A percentile compares a stretch with the other conserved stretches of the same genome.
Conservation (phyloP, 2,888 invertebrate species). For the Lordiphosa fenestrarum region DNA sequence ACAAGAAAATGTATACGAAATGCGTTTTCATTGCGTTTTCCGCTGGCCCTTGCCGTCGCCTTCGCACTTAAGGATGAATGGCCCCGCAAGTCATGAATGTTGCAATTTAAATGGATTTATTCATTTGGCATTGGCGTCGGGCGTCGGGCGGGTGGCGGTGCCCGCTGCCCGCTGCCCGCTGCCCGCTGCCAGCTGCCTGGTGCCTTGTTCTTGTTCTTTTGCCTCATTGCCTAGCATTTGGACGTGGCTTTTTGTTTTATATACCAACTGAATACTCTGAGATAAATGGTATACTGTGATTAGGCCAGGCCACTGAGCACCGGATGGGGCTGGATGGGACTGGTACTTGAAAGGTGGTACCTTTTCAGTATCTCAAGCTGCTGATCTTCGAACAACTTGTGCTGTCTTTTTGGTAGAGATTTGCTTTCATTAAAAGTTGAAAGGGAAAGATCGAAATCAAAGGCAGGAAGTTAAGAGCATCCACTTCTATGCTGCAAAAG, state of each 20-base stretch:
- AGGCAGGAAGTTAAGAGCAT: too few relatives aligned
- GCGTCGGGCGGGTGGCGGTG: conserved; percentile 14
- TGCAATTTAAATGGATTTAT: conserved; percentile 77
- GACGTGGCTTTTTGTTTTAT: conserved; percentile 1
- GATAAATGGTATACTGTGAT: too few relatives aligned
- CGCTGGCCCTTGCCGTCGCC: conserved; percentile 25
- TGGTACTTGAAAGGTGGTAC: too few relatives aligned
- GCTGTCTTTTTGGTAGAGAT: too few relatives aligned
- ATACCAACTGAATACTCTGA: too few relatives aligned
- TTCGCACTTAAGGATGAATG: conserved; percentile 57
- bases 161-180: neutral
- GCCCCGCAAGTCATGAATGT: conserved; percentile 74
- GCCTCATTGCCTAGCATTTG: conserved; percentile 14
- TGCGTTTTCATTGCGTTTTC: conserved; percentile 46
- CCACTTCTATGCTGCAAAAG: too few relatives aligned
- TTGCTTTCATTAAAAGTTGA: too few relatives aligned
- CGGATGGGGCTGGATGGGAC: too few relatives aligned
- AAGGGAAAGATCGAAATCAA: too few relatives aligned
- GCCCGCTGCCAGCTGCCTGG: neutral
- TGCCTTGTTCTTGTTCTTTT: conserved; percentile 2
- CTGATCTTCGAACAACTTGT: too few relatives aligned
- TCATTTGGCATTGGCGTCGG: conserved; percentile 54
- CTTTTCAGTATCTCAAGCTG: too few relatives aligned
- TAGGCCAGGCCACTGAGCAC: too few relatives aligned
- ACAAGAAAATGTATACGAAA: conserved; percentile 47